Conservation (phyloP, 2,797 vertebrate species). For the Xenopus petersii region DNA sequence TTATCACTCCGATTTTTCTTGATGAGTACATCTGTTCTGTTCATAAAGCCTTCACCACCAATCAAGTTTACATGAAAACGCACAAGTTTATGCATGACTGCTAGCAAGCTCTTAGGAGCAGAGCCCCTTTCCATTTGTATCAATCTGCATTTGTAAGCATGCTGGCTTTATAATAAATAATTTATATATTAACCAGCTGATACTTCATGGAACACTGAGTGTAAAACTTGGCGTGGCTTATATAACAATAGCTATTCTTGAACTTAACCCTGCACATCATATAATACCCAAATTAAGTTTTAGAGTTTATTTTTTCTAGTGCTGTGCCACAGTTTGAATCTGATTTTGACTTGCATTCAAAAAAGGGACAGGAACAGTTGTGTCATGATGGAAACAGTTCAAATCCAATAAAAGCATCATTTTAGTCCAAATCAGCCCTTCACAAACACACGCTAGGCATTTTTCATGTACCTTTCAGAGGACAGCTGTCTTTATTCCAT, state of each 20-base stretch:
- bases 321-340: too few species aligned
- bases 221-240: too few species aligned
- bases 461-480: conserved; percentile 38
- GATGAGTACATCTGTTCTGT: neutral
- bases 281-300: too few species aligned
- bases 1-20: conserved; percentile 18
- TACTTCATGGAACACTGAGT: too few species aligned
- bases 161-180: too few species aligned
- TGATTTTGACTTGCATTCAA: neutral
- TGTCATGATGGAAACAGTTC: neutral
- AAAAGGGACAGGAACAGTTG: neutral
- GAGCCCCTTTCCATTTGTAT: too few species aligned
- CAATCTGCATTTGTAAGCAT: too few species aligned
- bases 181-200: too few species aligned
- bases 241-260: too few species aligned
- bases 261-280: too few species aligned
- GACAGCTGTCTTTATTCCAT: conserved; percentile 18
- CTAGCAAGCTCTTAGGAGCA: neutral
- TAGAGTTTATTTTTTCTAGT: too few species aligned
- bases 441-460: conserved; percentile 7
- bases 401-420: conserved; percentile 1
- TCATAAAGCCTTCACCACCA: neutral
- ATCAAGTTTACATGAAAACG: neutral
- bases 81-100: neutral
- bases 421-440: neutral